Percentiles rank a stretch among this genome's conserved stretches.
phyloP scores from a whole-genome alignment of 2,888 invertebrate species.

The Helicoverpa assulta region DNA sequence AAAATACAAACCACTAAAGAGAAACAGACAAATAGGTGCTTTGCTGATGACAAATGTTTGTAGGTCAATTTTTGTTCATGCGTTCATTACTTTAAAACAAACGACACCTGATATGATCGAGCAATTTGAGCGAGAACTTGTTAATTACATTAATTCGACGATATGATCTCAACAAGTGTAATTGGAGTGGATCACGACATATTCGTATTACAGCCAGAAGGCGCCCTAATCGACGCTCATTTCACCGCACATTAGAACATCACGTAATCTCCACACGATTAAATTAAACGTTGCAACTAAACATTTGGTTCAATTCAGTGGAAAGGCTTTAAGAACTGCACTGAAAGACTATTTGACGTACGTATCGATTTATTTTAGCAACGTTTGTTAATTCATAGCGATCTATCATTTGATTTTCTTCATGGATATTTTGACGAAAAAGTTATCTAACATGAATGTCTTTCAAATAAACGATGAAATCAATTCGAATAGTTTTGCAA shows the following conservation, averaged over 20 bases:
- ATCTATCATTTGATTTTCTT: too few species aligned
- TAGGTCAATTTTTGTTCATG: slow-evolving; percentile 4
- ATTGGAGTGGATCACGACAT: slow-evolving; percentile 76
- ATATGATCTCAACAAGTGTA: slow-evolving; percentile 77
- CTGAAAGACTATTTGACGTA: too few species aligned
- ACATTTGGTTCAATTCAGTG: slow-evolving; percentile 33
- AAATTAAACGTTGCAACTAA: slow-evolving; percentile 54
- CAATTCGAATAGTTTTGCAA: not conserved
- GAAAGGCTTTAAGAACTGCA: slow-evolving; percentile 9
- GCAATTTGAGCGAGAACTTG: slow-evolving; percentile 75
- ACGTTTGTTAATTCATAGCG: too few species aligned
- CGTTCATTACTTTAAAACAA: slow-evolving; percentile 72
- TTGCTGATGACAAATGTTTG: not conserved
- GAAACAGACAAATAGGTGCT: not conserved
- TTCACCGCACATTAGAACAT: slow-evolving; percentile 44
- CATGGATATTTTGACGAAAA: not conserved
- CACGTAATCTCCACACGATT: slow-evolving; percentile 55
- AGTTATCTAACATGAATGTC: not conserved
- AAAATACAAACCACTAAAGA: not conserved
- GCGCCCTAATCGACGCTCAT: slow-evolving; percentile 61
- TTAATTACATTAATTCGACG: slow-evolving; percentile 79
- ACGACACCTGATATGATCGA: slow-evolving; percentile 73
- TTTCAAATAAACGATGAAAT: not conserved
- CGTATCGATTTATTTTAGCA: too few species aligned
- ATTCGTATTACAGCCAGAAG: slow-evolving; percentile 63